Percentiles rank a stretch among this genome's conserved stretches.
These are phyloP conservation scores for Eudemis profundana DNA, from an alignment of 2,888 invertebrate genomes.

Conservation along the genomic window DNA sequence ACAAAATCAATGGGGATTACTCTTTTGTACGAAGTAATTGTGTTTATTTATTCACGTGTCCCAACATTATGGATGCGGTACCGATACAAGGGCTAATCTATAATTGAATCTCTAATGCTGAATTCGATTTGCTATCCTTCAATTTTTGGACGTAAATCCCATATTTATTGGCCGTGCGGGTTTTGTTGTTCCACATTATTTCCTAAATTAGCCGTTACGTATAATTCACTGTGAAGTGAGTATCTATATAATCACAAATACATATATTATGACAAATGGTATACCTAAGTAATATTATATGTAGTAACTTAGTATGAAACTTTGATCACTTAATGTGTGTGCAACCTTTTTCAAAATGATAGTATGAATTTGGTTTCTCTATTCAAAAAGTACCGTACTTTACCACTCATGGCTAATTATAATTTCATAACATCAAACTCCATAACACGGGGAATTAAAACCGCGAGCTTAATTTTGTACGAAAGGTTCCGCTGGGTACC, in stretches of 20 bases:
- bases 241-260: neutral
- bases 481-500: slow-evolving; percentile 2
- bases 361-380: neutral
- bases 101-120: slow-evolving; percentile 78
- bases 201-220: slow-evolving; percentile 29
- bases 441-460: neutral
- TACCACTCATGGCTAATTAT: slow-evolving; percentile 5
- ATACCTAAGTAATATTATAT: too few species aligned
- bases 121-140: slow-evolving; percentile 76
- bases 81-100: slow-evolving; percentile 80
- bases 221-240: slow-evolving; percentile 9
- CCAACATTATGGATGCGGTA: slow-evolving; percentile 78
- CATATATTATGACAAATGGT: neutral
- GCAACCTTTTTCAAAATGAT: neutral
- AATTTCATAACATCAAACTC: slow-evolving; percentile 18
- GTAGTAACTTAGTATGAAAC: too few species aligned
- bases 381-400: neutral
- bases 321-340: too few species aligned
- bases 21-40: slow-evolving; percentile 80
- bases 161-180: slow-evolving; percentile 54
- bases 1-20: slow-evolving; percentile 79
- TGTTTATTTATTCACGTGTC: slow-evolving; percentile 85
- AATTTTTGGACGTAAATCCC: slow-evolving; percentile 65
- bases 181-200: slow-evolving; percentile 46
- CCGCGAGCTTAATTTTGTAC: neutral